phyloP scores from a whole-genome alignment of 2,797 vertebrate genomes.

The Loriculus beryllinus region DNA sequence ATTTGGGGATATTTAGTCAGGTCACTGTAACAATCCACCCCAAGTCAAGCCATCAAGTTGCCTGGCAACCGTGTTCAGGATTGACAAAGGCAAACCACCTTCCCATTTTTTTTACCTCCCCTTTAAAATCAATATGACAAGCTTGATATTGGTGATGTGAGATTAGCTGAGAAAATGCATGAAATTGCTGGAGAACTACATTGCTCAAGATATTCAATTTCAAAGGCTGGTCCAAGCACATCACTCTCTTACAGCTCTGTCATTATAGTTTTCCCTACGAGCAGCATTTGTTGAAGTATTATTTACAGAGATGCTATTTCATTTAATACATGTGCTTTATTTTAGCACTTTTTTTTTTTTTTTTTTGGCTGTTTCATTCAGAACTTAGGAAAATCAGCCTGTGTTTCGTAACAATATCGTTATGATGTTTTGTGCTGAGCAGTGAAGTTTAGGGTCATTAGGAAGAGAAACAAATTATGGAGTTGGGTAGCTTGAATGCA shows the following conservation, averaged over 20 bases:
- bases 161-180: constrained; percentile 81
- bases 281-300: constrained; percentile 26
- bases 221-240: neutral
- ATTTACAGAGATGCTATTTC: constrained; percentile 27
- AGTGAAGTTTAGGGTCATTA: neutral
- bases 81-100: constrained; percentile 80
- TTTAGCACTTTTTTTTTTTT: neutral
- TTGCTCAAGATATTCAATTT: constrained; percentile 74
- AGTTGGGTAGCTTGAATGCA: neutral
- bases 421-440: neutral
- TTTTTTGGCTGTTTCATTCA: neutral
- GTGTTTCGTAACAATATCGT: neutral
- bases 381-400: neutral
- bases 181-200: constrained; percentile 70
- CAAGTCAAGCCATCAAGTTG: constrained; percentile 55
- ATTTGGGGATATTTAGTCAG: constrained; percentile 70
- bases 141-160: constrained; percentile 83
- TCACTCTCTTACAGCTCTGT: constrained; percentile 22
- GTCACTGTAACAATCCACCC: constrained; percentile 48
- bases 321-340: neutral
- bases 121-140: constrained; percentile 87
- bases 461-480: neutral
- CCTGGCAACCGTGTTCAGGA: constrained; percentile 78
- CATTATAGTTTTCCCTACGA: neutral
- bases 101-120: constrained; percentile 45